Conservation (phyloP, 2,113 vertebrate species). For the Spea multiplicata region DNA sequence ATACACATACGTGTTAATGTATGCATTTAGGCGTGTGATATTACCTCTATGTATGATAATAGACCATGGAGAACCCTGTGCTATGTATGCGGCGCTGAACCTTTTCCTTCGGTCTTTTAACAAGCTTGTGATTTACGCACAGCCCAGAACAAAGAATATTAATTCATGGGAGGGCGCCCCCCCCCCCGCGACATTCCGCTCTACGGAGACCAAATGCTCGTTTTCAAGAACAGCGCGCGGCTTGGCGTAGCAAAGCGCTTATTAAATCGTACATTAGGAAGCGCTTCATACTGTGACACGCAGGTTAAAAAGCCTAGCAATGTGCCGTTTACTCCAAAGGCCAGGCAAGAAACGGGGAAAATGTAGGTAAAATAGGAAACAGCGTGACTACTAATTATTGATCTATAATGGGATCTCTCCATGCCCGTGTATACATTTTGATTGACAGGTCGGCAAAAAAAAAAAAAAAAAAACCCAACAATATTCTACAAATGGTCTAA, state of each 20-base stretch:
- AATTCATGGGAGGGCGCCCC: background rate
- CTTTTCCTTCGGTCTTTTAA: too few species aligned
- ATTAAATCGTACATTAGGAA: conserved; percentile 14
- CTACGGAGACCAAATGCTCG: conserved; percentile 5
- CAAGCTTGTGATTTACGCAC: too few species aligned
- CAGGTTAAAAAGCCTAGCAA: conserved; percentile 35
- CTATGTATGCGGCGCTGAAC: too few species aligned
- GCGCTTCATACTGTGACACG: background rate
- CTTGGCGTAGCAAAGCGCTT: background rate
- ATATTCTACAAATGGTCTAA: too few species aligned
- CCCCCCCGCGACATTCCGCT: background rate
- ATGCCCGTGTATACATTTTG: too few species aligned
- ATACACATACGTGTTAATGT: too few species aligned
- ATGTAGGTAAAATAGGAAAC: conserved; percentile 2
- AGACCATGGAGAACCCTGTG: too few species aligned
- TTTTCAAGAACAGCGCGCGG: conserved; percentile 5
- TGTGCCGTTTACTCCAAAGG: conserved; percentile 13
- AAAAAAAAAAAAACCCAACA: too few species aligned
- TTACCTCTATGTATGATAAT: too few species aligned
- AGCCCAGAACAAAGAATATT: background rate
- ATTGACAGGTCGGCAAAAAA: too few species aligned
- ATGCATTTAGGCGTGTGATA: too few species aligned
- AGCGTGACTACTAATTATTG: background rate
- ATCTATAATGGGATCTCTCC: too few species aligned
- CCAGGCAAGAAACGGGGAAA: background rate